Evolutionary conservation across 2,888 invertebrate species (phyloP).

Genomic region (Poecilus cupreus): DNA sequence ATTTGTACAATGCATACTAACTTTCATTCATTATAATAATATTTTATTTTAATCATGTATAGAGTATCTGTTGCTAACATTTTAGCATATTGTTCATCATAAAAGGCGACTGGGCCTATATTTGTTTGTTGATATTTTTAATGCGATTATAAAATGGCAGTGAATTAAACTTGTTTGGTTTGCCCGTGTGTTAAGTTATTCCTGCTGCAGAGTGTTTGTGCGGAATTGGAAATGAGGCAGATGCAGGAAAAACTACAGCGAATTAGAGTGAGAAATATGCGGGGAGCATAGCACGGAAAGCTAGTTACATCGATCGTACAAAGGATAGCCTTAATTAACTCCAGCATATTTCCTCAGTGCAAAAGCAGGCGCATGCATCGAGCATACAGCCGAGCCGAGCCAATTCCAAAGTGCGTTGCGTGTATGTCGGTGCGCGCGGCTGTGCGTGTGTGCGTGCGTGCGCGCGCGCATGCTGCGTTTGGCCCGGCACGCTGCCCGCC

Average conservation of each 20-base stretch:
- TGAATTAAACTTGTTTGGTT: no score
- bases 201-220: no score
- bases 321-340: neutral
- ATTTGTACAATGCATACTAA: no score
- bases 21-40: no score
- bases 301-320: conserved; percentile 2
- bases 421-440: neutral
- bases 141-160: no score
- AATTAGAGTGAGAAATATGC: neutral
- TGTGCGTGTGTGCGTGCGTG: conserved; percentile 35
- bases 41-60: no score
- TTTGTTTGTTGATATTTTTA: no score
- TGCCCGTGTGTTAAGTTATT: no score
- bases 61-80: no score
- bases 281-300: neutral
- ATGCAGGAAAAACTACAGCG: neutral
- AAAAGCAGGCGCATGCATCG: neutral
- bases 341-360: neutral
- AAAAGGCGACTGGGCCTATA: no score
- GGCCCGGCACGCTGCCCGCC: conserved; percentile 23
- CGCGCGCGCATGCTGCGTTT: conserved; percentile 38
- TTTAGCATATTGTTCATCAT: no score
- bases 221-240: no score
- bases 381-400: neutral
- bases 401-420: neutral